Percentiles rank a stretch among this genome's conserved stretches.
phyloP scores from a whole-genome alignment of 2,888 invertebrate genomes.

The Amblyjoppa proteus region DNA sequence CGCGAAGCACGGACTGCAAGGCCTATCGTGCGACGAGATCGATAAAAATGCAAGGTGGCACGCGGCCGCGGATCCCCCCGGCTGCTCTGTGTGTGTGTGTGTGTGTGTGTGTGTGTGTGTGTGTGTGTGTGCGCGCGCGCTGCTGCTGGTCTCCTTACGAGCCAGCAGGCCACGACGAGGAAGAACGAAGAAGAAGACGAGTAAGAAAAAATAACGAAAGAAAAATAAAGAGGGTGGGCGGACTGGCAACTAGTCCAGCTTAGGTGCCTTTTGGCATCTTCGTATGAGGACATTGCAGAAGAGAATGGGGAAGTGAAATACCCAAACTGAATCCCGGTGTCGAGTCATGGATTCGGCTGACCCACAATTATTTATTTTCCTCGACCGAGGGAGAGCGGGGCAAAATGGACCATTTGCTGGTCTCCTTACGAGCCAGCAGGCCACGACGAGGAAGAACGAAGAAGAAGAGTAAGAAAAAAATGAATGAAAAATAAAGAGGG shows the following conservation, averaged over 20 bases:
- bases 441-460: constrained; percentile 31
- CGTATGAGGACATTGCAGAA: constrained; percentile 28
- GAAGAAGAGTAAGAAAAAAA: constrained; percentile 17
- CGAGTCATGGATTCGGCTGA: neutral
- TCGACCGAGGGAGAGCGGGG: too few relatives aligned
- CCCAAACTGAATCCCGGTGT: neutral
- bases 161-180: constrained; percentile 45
- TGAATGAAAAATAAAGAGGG: constrained; percentile 57
- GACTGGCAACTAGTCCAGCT: constrained; percentile 74
- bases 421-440: constrained; percentile 37
- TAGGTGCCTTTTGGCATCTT: constrained; percentile 28
- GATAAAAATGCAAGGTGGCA: constrained; percentile 81
- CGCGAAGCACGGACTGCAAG: constrained; percentile 50
- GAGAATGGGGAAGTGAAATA: constrained; percentile 8
- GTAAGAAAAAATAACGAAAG: constrained; percentile 25
- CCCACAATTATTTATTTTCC: too few relatives aligned
- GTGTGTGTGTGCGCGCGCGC: constrained; percentile 13
- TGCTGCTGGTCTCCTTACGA: constrained; percentile 45
- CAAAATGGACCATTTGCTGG: constrained; percentile 24
- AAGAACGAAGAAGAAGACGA: constrained; percentile 18
- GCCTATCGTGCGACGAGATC: constrained; percentile 75
- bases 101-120: constrained; percentile 9
- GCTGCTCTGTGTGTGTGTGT: constrained; percentile 37
- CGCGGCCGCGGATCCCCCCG: constrained; percentile 74
- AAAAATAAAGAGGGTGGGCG: constrained; percentile 75